Percentiles rank a stretch among this genome's conserved stretches.
Conservation (phyloP, 2,113 vertebrate genomes). For the Peromyscus leucopus region DNA sequence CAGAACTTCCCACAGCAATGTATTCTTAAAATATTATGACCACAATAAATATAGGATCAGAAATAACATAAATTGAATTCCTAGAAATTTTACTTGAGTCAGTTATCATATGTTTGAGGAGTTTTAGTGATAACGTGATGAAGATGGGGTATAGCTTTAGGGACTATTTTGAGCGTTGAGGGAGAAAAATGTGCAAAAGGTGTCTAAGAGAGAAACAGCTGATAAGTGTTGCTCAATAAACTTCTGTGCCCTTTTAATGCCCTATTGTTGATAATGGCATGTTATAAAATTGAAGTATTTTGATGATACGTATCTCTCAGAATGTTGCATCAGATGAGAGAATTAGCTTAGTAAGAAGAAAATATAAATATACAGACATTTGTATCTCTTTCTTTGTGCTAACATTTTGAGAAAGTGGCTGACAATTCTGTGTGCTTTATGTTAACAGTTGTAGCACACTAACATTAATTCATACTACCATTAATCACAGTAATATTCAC, state of each 20-base stretch:
- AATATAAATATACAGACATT: not conserved
- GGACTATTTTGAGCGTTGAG: not conserved
- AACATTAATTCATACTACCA: not conserved
- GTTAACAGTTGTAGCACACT: not conserved
- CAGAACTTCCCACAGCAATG: not conserved
- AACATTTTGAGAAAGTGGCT: not conserved
- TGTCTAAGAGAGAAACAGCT: not conserved
- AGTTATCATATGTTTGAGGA: not conserved
- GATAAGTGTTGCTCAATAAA: not conserved
- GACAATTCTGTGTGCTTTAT: not conserved
- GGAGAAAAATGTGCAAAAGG: not conserved
- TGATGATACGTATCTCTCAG: not conserved
- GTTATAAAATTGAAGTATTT: constrained; percentile 28
- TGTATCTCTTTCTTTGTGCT: not conserved
- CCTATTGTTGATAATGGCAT: not conserved
- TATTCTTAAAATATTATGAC: not conserved
- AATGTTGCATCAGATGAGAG: not conserved
- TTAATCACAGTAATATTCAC: not conserved
- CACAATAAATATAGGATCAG: not conserved
- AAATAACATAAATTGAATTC: not conserved
- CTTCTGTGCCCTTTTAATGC: not conserved
- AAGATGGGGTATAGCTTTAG: not conserved
- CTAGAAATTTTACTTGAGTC: not conserved
- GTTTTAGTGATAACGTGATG: not conserved
- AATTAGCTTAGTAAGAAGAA: not conserved